phyloP scores from a whole-genome alignment of 64 coral and sea anemone genomes.

The Stichodactyla mertensii region DNA sequence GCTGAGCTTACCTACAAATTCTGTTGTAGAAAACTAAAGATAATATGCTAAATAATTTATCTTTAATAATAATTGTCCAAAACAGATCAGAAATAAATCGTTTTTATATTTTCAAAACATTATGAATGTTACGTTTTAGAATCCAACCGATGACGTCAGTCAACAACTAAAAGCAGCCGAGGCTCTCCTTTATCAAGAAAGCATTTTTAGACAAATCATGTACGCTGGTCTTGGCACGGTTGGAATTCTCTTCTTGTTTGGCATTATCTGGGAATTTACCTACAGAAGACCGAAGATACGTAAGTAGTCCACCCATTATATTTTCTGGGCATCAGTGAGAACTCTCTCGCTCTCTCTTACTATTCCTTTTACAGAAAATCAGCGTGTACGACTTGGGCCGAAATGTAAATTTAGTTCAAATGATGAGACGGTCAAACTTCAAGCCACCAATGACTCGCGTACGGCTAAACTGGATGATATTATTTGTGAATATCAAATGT shows the following conservation, averaged over 20 bases:
- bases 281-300: slow-evolving; percentile 70
- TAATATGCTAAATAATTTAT: no score
- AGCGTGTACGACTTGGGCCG: slow-evolving; percentile 46
- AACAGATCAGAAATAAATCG: no score
- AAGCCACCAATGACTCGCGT: slow-evolving; percentile 40
- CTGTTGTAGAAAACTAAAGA: no score
- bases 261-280: slow-evolving; percentile 70
- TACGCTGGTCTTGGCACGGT: slow-evolving; percentile 67
- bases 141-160: slow-evolving; percentile 86
- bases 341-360: not conserved
- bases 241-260: slow-evolving; percentile 20
- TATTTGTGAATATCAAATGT: slow-evolving; percentile 73
- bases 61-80: no score
- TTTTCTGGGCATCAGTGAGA: not conserved
- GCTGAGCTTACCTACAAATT: no score
- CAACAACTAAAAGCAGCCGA: slow-evolving; percentile 82
- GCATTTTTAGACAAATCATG: slow-evolving; percentile 60
- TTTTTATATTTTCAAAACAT: no score
- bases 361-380: slow-evolving; percentile 37
- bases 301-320: not conserved
- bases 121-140: slow-evolving; percentile 1
- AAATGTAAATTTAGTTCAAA: slow-evolving; percentile 18
- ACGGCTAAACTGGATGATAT: slow-evolving; percentile 54
- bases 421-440: slow-evolving; percentile 76
- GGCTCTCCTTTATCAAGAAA: slow-evolving; percentile 78